Evolutionary conservation across 2,113 vertebrate genomes (phyloP).

Genomic region (Xyrauchen texanus): DNA sequence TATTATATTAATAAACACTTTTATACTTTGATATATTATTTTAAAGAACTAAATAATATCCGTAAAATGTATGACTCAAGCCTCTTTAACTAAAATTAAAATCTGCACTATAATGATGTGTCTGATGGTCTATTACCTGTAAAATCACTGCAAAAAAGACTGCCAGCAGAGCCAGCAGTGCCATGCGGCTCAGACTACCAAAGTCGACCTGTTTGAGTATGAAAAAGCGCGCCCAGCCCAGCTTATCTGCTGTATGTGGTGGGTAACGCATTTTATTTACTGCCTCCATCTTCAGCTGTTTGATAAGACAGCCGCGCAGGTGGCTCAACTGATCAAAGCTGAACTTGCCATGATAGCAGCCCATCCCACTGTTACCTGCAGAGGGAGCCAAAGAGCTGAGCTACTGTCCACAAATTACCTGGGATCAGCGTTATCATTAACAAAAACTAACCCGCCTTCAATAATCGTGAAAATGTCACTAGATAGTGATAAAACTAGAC

Average conservation of each 20-base stretch:
- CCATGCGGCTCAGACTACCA: slow-evolving; percentile 61
- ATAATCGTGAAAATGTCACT: no score
- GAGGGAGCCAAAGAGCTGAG: slow-evolving; percentile 4
- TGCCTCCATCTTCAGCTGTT: slow-evolving; percentile 76
- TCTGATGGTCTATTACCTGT: slow-evolving; percentile 61
- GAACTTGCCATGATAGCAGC: slow-evolving; percentile 81
- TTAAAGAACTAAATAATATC: no score
- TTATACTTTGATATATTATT: no score
- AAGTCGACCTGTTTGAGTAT: slow-evolving; percentile 70
- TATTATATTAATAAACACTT: no score
- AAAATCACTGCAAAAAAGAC: slow-evolving; percentile 66
- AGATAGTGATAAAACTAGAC: not conserved
- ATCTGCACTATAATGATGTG: not conserved
- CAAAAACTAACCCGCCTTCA: no score
- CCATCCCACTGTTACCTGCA: slow-evolving; percentile 89
- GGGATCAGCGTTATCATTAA: no score
- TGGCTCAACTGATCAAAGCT: slow-evolving; percentile 89
- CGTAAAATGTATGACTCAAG: not conserved
- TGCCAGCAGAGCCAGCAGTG: slow-evolving; percentile 66
- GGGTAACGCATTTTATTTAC: slow-evolving; percentile 81
- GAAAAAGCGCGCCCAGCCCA: slow-evolving; percentile 82
- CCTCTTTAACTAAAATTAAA: not conserved
- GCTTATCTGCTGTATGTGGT: slow-evolving; percentile 80
- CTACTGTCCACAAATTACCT: not conserved
- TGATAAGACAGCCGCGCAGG: slow-evolving; percentile 81